These are phyloP conservation scores for Galerucella calmariensis DNA, from an alignment of 2,888 invertebrate genomes.

Conservation along the genomic window DNA sequence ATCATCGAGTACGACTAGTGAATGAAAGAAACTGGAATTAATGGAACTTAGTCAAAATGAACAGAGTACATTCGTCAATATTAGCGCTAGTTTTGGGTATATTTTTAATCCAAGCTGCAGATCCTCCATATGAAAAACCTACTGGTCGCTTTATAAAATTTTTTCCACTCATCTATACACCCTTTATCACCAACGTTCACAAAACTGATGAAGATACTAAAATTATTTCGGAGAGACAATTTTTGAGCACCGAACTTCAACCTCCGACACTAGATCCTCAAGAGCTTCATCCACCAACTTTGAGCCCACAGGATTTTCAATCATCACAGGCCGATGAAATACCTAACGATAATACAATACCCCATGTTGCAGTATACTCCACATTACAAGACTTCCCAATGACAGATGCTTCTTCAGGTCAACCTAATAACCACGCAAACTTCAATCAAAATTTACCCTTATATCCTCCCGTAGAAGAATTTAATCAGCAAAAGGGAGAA, in stretches of 20 bases:
- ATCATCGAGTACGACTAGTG: background rate
- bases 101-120: constrained; percentile 63
- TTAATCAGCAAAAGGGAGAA: background rate
- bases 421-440: constrained; percentile 2
- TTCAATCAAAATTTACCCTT: constrained; percentile 18
- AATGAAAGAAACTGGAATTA: constrained; percentile 23
- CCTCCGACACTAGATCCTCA: constrained; percentile 32
- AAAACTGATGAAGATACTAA: constrained; percentile 14
- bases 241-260: constrained; percentile 33
- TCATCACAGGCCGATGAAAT: constrained; percentile 6
- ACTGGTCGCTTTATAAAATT: constrained; percentile 50
- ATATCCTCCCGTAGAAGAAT: constrained; percentile 30
- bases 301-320: constrained; percentile 12
- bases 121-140: constrained; percentile 59
- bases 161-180: constrained; percentile 34
- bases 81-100: constrained; percentile 62
- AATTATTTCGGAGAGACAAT: constrained; percentile 32
- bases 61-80: constrained; percentile 62
- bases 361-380: constrained; percentile 22
- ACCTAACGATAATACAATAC: background rate
- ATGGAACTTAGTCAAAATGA: constrained; percentile 57
- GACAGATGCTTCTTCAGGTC: background rate
- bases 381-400: constrained; percentile 22
- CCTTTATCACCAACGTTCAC: constrained; percentile 5
- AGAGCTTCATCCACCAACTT: constrained; percentile 20